Percentiles rank a stretch among this genome's conserved stretches.
These are phyloP conservation scores for Lissonota sp. DNA, from an alignment of 2,888 invertebrate genomes.

Conservation along the genomic window DNA sequence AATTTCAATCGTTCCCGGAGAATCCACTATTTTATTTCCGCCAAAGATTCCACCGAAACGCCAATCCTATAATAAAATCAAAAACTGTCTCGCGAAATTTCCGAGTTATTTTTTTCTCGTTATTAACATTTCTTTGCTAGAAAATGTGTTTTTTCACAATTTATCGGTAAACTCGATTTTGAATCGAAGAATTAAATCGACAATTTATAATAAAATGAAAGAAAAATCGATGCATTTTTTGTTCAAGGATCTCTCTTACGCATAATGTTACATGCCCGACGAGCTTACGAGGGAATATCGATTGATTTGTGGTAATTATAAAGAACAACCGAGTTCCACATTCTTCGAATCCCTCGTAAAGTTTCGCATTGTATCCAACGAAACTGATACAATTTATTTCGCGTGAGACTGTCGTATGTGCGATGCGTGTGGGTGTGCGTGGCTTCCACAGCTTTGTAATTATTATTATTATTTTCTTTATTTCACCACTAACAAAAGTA, in stretches of 20 bases:
- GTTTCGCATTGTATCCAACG: conserved; percentile 74
- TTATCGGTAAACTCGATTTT: conserved; percentile 71
- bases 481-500: conserved; percentile 71
- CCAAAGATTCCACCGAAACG: too few species aligned
- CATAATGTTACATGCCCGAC: conserved; percentile 46
- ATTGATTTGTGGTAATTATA: conserved; percentile 43
- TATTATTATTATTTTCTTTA: not conserved
- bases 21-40: conserved; percentile 16
- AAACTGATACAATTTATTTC: conserved; percentile 74
- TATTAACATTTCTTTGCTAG: not conserved
- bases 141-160: conserved; percentile 43
- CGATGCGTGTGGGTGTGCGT: conserved; percentile 73
- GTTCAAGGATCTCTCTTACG: conserved; percentile 56
- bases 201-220: not conserved
- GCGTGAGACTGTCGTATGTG: conserved; percentile 67
- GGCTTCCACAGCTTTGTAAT: conserved; percentile 78
- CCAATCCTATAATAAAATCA: too few species aligned
- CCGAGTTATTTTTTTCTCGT: not conserved
- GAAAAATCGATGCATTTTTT: conserved; percentile 53
- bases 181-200: too few species aligned
- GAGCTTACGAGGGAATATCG: conserved; percentile 57
- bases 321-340: conserved; percentile 4
- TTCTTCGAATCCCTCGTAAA: conserved; percentile 45
- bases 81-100: not conserved
- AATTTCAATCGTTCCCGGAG: conserved; percentile 24